These are phyloP conservation scores for Branchipolynoe longqiensis DNA, from an alignment of 2,888 invertebrate species.

Conservation along the genomic window DNA sequence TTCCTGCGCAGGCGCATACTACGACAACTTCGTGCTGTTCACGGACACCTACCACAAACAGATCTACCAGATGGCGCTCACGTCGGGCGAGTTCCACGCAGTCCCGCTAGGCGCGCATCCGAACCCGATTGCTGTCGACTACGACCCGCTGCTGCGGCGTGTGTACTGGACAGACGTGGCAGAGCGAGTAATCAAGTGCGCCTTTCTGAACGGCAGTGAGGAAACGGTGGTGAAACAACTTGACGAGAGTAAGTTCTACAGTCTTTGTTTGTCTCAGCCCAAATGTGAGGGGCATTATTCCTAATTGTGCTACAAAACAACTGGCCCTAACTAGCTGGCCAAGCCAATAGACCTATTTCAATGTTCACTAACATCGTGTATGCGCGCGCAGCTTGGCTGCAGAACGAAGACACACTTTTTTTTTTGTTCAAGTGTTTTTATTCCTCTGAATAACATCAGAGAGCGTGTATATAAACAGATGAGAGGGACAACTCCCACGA, in stretches of 20 bases:
- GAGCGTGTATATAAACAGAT: too few relatives aligned
- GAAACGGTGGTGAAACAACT: constrained; percentile 69
- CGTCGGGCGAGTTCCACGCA: constrained; percentile 80
- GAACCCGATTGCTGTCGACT: constrained; percentile 91
- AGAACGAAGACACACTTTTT: too few relatives aligned
- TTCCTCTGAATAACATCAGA: too few relatives aligned
- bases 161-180: constrained; percentile 90
- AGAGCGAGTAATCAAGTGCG: constrained; percentile 72
- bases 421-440: too few relatives aligned
- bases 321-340: too few relatives aligned
- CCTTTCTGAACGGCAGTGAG: constrained; percentile 69
- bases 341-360: too few relatives aligned
- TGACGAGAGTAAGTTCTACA: constrained; percentile 68
- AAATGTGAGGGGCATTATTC: too few relatives aligned
- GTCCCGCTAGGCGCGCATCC: constrained; percentile 79
- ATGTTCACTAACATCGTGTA: too few relatives aligned
- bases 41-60: constrained; percentile 84
- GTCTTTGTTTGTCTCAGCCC: background rate
- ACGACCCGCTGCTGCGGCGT: constrained; percentile 88
- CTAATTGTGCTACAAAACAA: too few relatives aligned
- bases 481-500: too few relatives aligned
- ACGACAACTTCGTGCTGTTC: constrained; percentile 75
- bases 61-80: constrained; percentile 90
- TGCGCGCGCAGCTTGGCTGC: too few relatives aligned
- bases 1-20: constrained; percentile 69